A percentile compares a stretch with the other conserved stretches of the same genome.
Conservation (phyloP, 2,888 invertebrate species). For the Mystacides longicornis region DNA sequence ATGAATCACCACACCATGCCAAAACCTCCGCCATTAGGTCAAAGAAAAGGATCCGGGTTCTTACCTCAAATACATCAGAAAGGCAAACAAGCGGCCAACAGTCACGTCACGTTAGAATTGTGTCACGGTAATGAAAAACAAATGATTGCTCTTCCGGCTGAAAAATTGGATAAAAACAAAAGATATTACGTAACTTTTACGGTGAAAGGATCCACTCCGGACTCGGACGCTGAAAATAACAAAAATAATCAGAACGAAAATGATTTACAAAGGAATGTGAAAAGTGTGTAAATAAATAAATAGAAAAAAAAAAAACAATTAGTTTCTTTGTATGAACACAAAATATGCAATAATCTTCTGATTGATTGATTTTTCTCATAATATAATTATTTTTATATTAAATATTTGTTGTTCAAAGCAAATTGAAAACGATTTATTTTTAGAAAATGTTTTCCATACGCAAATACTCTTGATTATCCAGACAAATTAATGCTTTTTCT, state of each 20-base stretch:
- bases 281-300: slow-evolving; percentile 44
- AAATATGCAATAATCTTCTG: no score
- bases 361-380: no score
- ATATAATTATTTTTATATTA: no score
- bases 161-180: slow-evolving; percentile 80
- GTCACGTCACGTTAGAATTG: slow-evolving; percentile 67
- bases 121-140: slow-evolving; percentile 80
- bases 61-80: slow-evolving; percentile 60
- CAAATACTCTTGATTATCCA: no score
- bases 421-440: no score
- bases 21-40: slow-evolving; percentile 53
- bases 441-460: no score
- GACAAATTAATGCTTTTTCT: no score
- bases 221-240: slow-evolving; percentile 48
- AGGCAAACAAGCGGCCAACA: slow-evolving; percentile 42
- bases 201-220: slow-evolving; percentile 64
- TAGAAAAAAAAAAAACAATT: no score
- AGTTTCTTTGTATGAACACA: no score
- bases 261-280: slow-evolving; percentile 36
- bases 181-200: slow-evolving; percentile 90
- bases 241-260: slow-evolving; percentile 30
- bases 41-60: slow-evolving; percentile 53
- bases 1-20: slow-evolving; percentile 75
- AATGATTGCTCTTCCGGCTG: slow-evolving; percentile 80
- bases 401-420: no score